Conservation (phyloP, 2,113 vertebrate genomes). For the Thamnaconus septentrionalis region DNA sequence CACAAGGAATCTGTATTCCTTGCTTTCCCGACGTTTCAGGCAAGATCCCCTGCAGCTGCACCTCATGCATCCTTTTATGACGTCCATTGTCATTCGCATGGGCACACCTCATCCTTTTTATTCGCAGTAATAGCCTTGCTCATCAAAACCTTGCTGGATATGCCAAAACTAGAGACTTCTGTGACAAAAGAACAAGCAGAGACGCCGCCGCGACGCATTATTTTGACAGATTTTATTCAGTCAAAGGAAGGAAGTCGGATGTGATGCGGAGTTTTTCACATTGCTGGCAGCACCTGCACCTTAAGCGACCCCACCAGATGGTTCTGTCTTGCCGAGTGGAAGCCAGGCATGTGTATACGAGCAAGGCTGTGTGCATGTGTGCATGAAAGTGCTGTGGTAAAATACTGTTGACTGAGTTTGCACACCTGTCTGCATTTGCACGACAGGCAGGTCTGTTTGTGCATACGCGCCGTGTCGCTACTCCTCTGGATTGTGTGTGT, state of each 20-base stretch:
- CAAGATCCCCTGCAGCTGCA: slow-evolving; percentile 5
- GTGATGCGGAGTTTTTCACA: slow-evolving; percentile 8
- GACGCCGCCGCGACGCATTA: slow-evolving; percentile 32
- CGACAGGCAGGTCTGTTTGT: slow-evolving; percentile 33
- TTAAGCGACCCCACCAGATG: slow-evolving; percentile 31
- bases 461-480: too few relatives aligned
- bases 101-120: background rate
- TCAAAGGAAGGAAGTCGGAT: slow-evolving; percentile 10
- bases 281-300: slow-evolving; percentile 49
- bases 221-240: slow-evolving; percentile 30
- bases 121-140: background rate
- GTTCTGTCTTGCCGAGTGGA: slow-evolving; percentile 58
- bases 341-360: background rate
- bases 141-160: background rate
- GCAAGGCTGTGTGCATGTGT: slow-evolving; percentile 7
- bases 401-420: slow-evolving; percentile 34
- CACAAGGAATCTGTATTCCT: too few relatives aligned
- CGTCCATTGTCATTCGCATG: slow-evolving; percentile 17
- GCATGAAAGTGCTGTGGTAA: slow-evolving; percentile 31
- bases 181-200: slow-evolving; percentile 23
- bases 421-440: slow-evolving; percentile 56
- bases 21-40: background rate
- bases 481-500: slow-evolving; percentile 4
- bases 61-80: slow-evolving; percentile 24
- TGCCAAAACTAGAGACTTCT: slow-evolving; percentile 5